phyloP scores from a whole-genome alignment of 2,113 vertebrate genomes.

The Upupa epops region DNA sequence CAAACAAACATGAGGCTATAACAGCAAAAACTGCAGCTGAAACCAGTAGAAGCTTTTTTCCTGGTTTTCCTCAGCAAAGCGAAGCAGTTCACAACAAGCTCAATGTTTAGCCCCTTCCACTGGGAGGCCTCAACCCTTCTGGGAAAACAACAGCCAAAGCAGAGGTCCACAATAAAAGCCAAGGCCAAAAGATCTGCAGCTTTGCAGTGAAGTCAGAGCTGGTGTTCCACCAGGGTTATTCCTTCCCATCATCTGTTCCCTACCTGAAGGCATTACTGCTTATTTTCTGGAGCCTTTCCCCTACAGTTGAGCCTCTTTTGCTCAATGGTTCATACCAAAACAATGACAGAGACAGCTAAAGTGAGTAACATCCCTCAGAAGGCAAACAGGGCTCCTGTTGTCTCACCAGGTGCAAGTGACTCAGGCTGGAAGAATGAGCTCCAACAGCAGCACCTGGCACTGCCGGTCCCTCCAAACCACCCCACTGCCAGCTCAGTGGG shows the following conservation, averaged over 20 bases:
- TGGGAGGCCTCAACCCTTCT: neutral
- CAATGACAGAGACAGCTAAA: neutral
- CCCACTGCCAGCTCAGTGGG: neutral
- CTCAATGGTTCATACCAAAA: neutral
- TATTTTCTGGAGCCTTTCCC: neutral
- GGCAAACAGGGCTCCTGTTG: neutral
- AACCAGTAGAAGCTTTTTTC: neutral
- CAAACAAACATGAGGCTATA: neutral
- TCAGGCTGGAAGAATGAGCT: slow-evolving; percentile 25
- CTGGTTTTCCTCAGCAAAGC: neutral
- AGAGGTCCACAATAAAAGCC: neutral
- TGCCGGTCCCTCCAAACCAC: rapidly evolving
- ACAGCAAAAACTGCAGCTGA: neutral
- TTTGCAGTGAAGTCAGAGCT: neutral
- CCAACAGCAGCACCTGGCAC: neutral
- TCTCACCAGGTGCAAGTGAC: neutral
- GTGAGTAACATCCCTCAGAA: neutral
- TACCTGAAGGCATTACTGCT: neutral
- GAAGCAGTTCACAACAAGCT: neutral
- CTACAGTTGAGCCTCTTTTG: neutral
- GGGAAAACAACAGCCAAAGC: neutral
- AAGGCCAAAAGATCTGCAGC: neutral
- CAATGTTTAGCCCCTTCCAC: neutral
- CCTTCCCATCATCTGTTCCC: neutral
- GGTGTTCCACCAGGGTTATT: neutral